Percentiles rank a stretch among this genome's conserved stretches.
Conservation (phyloP, 2,113 vertebrate species). For the Sardina pilchardus region DNA sequence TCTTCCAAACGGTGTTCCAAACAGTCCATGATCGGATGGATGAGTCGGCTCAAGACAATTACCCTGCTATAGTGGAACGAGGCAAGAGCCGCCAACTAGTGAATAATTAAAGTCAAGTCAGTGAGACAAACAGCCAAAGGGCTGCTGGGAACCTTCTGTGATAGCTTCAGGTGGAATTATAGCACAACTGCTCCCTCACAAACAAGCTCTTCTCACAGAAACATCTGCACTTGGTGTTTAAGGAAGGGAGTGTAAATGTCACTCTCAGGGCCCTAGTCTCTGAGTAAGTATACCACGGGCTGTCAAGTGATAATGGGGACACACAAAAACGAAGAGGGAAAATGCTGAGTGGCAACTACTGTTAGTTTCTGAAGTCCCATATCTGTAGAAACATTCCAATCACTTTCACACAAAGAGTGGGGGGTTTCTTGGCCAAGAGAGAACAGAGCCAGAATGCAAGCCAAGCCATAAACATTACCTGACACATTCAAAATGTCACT, state of each 20-base stretch:
- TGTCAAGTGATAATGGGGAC: background rate
- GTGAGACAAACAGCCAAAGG: background rate
- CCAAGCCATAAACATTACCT: background rate
- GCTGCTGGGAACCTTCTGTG: background rate
- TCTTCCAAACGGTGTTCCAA: background rate
- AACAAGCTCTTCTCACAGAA: background rate
- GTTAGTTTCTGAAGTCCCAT: background rate
- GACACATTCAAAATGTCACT: background rate
- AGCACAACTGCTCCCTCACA: background rate
- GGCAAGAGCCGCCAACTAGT: background rate
- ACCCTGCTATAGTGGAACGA: background rate
- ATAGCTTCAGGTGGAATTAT: background rate
- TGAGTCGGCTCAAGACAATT: background rate
- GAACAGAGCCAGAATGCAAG: background rate
- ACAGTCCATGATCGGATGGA: background rate
- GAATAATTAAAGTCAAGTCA: conserved; percentile 4
- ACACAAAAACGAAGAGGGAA: background rate
- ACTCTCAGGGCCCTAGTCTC: background rate
- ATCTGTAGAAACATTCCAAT: background rate
- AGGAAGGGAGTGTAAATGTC: background rate
- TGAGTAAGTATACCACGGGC: background rate
- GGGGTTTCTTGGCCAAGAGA: background rate
- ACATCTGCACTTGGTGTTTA: conserved; percentile 2
- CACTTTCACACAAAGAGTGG: background rate
- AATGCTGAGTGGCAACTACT: background rate